Base-by-base conservation (phyloP, 2,888 invertebrate species). In the Patella pellucida region DNA sequence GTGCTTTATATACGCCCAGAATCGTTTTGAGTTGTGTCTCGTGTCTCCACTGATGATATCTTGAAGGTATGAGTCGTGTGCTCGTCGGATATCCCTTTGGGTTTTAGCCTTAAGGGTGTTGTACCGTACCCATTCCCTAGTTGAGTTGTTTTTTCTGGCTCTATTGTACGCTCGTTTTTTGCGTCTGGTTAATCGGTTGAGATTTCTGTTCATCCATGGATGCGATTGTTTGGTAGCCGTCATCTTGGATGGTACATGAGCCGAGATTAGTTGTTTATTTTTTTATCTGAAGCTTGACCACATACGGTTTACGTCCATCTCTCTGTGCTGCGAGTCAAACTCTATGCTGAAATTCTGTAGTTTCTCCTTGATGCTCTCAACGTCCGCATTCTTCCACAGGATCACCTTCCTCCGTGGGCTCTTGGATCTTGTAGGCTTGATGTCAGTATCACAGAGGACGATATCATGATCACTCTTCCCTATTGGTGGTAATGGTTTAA, bases 1-100 rank as follows among this genome's bases (percentile, higher is more conserved):
- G 52, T 76, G 71, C 27, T 82, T 82, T 27, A 82, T 67, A 69
- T 71, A 80, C n/a, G 73, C 31, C 72, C 74, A 80, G 52, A 82
- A 79, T 23, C 56, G n/a, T 50, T 80, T 80, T 14, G 76, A 68
- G 11, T 70, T 72, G 71, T 16, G 67, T 23, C 69, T 51, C 31
- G 4, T 31, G 31, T 31, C 31, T 16, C n/a, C 27, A 27, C 77
- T 72, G 23, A 79, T 56, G 41, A 78, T 69, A 23, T 76, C 56
- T 27, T 69, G 41, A 4, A 77, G 51, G 52, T 76, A 73, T 14
- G n/a, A 23, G 14, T 73, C 74, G 16, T 77, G 69, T 14, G 78
- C 73, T 19, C n/a, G 11, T 72, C 71, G 70, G 51, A 72, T 74
- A 15, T 41, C 73, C 16, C 69, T 27, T 51, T 76, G 72, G 9